These are phyloP conservation scores for Synanceia verrucosa DNA, from an alignment of 2,797 vertebrate species.

Conservation along the genomic window DNA sequence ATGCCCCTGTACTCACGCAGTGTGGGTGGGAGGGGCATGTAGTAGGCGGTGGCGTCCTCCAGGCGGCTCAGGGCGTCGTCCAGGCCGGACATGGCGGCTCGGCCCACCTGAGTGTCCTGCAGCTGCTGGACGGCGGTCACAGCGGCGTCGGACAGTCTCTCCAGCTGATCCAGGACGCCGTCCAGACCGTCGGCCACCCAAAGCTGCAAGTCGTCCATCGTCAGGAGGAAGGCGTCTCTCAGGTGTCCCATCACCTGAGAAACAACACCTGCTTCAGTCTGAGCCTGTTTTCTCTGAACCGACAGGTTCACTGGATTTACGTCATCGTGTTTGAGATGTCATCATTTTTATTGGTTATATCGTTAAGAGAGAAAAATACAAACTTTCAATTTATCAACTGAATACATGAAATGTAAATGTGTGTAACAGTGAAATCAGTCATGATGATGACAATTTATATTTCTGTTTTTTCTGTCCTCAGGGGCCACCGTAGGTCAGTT, in stretches of 20 bases:
- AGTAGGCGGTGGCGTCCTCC: slow-evolving; percentile 68
- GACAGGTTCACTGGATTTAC: too few species aligned
- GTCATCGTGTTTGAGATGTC: too few species aligned
- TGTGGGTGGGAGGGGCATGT: slow-evolving; percentile 75
- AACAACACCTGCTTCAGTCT: background rate
- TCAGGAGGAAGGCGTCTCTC: slow-evolving; percentile 70
- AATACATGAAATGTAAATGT: too few species aligned
- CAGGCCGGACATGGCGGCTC: slow-evolving; percentile 36
- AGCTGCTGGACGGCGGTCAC: slow-evolving; percentile 34
- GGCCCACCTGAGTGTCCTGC: slow-evolving; percentile 58
- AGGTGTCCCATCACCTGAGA: slow-evolving; percentile 73
- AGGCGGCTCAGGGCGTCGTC: slow-evolving; percentile 70
- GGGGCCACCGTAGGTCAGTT: too few species aligned
- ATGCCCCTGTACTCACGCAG: slow-evolving; percentile 67
- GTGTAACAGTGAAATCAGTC: too few species aligned
- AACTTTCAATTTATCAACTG: too few species aligned
- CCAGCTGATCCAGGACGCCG: slow-evolving; percentile 49
- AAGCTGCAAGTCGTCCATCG: slow-evolving; percentile 73
- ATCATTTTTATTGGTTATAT: too few species aligned
- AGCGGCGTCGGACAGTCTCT: slow-evolving; percentile 9
- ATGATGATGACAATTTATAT: too few species aligned
- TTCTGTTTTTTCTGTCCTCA: too few species aligned
- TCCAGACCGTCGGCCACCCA: slow-evolving; percentile 66
- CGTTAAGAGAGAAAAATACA: too few species aligned
- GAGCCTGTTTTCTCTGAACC: too few species aligned